Conservation (phyloP, 2,888 invertebrate species). For the Crepidodera aurea region DNA sequence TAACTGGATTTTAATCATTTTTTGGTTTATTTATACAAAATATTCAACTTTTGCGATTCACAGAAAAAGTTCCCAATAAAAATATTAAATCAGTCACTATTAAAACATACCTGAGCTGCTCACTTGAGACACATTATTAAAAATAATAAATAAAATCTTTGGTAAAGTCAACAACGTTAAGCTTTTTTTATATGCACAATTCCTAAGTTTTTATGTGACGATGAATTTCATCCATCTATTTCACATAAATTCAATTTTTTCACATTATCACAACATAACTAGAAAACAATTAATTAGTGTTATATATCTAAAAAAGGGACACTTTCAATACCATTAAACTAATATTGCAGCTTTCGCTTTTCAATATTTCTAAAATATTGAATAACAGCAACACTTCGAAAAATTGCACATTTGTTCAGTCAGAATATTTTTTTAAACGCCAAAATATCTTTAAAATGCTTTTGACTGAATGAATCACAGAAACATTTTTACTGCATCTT, state of each 20-base stretch:
- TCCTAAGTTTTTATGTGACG: slow-evolving; percentile 36
- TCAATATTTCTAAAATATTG: background rate
- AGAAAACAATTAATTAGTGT: slow-evolving; percentile 34
- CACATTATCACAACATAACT: slow-evolving; percentile 44
- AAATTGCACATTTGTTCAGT: slow-evolving; percentile 2
- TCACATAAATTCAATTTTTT: slow-evolving; percentile 41
- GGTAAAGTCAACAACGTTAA: slow-evolving; percentile 52
- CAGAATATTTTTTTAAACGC: too few species aligned
- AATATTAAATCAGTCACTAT: too few species aligned
- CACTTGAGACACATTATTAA: slow-evolving; percentile 34
- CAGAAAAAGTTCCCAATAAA: too few species aligned
- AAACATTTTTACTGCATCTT: too few species aligned
- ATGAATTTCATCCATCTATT: slow-evolving; percentile 23
- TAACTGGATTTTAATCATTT: too few species aligned
- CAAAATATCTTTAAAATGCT: too few species aligned
- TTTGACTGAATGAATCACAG: too few species aligned
- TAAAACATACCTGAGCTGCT: slow-evolving; percentile 10
- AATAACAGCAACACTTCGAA: background rate
- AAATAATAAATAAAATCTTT: slow-evolving; percentile 53
- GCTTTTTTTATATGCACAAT: slow-evolving; percentile 45
- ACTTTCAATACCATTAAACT: slow-evolving; percentile 21
- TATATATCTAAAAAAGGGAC: slow-evolving; percentile 13
- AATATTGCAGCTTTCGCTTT: background rate
- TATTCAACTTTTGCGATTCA: too few species aligned
- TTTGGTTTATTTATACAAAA: too few species aligned